phyloP scores from a whole-genome alignment of 1,140 invertebrate genomes.

The Centruroides vittatus region DNA sequence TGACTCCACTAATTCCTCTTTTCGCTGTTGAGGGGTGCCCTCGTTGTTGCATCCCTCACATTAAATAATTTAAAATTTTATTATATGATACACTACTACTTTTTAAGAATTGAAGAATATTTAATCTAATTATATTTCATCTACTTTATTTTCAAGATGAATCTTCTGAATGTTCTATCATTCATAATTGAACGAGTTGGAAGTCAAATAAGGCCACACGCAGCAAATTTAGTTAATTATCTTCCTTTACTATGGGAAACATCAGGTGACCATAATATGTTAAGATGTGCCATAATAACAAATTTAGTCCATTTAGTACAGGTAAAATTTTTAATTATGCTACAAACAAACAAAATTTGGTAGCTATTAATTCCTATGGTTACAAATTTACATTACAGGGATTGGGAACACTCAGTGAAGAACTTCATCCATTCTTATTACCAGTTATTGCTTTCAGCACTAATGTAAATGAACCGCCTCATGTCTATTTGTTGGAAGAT shows the following conservation, averaged over 20 bases:
- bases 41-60: no score
- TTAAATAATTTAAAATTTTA: no score
- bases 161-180: conserved; percentile 74
- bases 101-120: no score
- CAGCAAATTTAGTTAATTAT: conserved; percentile 53
- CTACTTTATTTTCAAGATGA: conserved; percentile 45
- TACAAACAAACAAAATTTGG: no score
- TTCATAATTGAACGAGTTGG: conserved; percentile 78
- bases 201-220: conserved; percentile 48
- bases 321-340: conserved; percentile 30
- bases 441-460: conserved; percentile 60
- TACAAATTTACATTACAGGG: conserved; percentile 33
- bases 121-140: no score
- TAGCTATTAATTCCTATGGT: conserved; percentile 8
- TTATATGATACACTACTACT: no score
- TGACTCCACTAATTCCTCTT: no score
- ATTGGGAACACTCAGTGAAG: conserved; percentile 38
- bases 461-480: conserved; percentile 56
- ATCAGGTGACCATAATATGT: conserved; percentile 73
- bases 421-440: conserved; percentile 50
- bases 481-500: conserved; percentile 84
- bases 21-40: no score
- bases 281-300: conserved; percentile 78
- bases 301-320: conserved; percentile 64
- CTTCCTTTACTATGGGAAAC: conserved; percentile 75